A percentile compares a stretch with the other conserved stretches of the same genome.
Evolutionary conservation across 2,113 vertebrate genomes (phyloP).

Genomic region (Pseudopipra pipra): DNA sequence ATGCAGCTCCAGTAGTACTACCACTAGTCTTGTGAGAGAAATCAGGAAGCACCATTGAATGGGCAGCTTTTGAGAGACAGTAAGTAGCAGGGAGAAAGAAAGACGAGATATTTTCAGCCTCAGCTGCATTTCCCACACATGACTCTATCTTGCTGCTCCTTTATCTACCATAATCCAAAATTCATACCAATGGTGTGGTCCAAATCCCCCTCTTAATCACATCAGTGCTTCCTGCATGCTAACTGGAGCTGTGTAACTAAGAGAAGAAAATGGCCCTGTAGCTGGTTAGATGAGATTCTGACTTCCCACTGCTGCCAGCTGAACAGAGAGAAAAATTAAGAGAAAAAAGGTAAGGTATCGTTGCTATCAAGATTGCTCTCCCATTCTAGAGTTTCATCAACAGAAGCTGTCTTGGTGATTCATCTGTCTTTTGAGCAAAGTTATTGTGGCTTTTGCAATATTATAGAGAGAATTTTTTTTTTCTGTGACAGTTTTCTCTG

Average conservation of each 20-base stretch:
- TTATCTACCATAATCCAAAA: neutral
- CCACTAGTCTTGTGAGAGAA: neutral
- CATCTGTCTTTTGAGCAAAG: neutral
- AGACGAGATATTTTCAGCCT: neutral
- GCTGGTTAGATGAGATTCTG: neutral
- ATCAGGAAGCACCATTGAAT: accelerated
- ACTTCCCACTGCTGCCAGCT: neutral
- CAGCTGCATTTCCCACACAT: neutral
- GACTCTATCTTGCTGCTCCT: neutral
- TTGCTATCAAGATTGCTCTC: neutral
- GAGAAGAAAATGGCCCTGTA: neutral
- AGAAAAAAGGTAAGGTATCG: neutral
- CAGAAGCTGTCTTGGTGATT: neutral
- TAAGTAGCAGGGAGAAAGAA: neutral
- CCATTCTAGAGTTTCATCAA: neutral
- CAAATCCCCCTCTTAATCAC: neutral
- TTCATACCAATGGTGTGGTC: accelerated
- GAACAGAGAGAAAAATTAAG: neutral
- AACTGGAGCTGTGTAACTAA: neutral
- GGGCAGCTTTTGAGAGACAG: neutral
- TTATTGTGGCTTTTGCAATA: neutral
- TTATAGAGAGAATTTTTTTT: neutral
- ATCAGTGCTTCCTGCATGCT: neutral
- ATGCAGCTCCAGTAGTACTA: neutral
- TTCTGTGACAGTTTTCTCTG: neutral